Conservation (phyloP, 23 tunicate genomes). For the Phallusia fumigata region DNA sequence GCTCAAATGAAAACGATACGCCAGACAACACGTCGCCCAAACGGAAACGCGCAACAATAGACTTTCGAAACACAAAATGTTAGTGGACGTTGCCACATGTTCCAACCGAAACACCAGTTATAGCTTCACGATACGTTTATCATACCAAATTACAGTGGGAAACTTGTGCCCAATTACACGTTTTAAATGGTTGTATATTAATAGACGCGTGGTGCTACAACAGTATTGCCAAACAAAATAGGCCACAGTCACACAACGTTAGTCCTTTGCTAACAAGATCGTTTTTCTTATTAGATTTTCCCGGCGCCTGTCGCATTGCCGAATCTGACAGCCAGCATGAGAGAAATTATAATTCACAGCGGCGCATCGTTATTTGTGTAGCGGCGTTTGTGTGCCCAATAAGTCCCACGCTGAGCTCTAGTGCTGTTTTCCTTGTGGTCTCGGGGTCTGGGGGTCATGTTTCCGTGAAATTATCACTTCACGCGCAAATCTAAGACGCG, state of each 20-base stretch:
- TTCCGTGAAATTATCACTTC: background rate
- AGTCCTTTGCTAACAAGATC: background rate
- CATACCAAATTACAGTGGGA: too few species aligned
- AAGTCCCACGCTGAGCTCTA: background rate
- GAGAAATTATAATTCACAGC: conserved; percentile 9
- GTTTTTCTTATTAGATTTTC: background rate
- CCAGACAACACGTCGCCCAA: conserved; percentile 37
- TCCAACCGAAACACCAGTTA: conserved; percentile 7
- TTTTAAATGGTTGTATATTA: too few species aligned
- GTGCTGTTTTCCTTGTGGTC: background rate
- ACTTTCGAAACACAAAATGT: conserved; percentile 19
- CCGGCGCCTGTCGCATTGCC: background rate
- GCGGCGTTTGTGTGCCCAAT: background rate
- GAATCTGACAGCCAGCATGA: background rate
- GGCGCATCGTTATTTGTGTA: background rate
- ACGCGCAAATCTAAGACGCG: conserved; percentile 1
- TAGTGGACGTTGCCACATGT: background rate
- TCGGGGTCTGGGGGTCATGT: background rate
- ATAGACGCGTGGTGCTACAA: too few species aligned
- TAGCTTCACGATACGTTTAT: too few species aligned
- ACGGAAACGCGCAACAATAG: conserved; percentile 40
- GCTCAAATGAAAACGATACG: conserved; percentile 9
- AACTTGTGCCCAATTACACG: too few species aligned
- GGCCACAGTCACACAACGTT: background rate
- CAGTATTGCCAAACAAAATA: too few species aligned